A percentile compares a stretch with the other conserved stretches of the same genome.
Conservation (phyloP, 1,140 invertebrate genomes). For the Sminthurides bifidus region DNA sequence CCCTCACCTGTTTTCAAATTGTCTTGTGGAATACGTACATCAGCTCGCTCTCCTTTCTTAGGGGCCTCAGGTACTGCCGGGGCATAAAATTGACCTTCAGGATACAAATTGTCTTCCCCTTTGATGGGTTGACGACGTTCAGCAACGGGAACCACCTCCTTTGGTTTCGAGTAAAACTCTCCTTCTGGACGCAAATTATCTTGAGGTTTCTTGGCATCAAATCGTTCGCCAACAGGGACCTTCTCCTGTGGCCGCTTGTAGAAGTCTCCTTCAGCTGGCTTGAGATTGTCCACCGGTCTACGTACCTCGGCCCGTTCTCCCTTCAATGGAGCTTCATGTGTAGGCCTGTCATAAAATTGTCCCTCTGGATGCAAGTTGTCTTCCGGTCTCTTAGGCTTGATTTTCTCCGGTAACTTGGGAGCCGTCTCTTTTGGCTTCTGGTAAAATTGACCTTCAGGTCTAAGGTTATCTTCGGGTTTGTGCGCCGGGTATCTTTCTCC, state of each 20-base stretch:
- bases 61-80: constrained; percentile 3
- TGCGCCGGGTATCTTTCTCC: constrained; percentile 45
- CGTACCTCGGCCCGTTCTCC: constrained; percentile 47
- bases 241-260: constrained; percentile 17
- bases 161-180: constrained; percentile 19
- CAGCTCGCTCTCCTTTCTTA: constrained; percentile 13
- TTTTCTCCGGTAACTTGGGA: constrained; percentile 35
- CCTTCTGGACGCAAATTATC: constrained; percentile 40
- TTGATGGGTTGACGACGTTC: constrained; percentile 36
- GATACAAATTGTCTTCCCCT: constrained; percentile 41
- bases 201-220: constrained; percentile 32
- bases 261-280: constrained; percentile 43
- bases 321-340: constrained; percentile 33
- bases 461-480: constrained; percentile 41
- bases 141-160: constrained; percentile 27
- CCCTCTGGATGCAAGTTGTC: constrained; percentile 31
- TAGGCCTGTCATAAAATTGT: constrained; percentile 8
- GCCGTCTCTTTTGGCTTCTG: constrained; percentile 17
- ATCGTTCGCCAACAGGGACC: not conserved
- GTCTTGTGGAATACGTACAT: constrained; percentile 26
- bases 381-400: constrained; percentile 20
- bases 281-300: constrained; percentile 43
- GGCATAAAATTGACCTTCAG: constrained; percentile 11
- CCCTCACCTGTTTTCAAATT: constrained; percentile 36
- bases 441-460: constrained; percentile 43